phyloP scores from a whole-genome alignment of 1,140 invertebrate genomes.

The Drosophila busckii region DNA sequence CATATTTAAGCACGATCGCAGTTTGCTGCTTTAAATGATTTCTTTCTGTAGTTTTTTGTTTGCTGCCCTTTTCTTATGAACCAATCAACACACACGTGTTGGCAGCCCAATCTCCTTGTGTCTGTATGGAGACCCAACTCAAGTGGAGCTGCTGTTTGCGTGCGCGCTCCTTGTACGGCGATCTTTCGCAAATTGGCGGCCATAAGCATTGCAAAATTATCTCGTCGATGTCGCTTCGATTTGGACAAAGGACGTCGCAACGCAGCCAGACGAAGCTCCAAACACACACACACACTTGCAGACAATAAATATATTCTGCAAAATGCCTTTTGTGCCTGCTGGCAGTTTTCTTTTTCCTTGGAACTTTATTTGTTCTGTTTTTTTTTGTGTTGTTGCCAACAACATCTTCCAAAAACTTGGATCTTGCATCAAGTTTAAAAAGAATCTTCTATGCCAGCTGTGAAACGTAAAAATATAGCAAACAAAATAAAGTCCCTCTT shows the following conservation, averaged over 20 bases:
- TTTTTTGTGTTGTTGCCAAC: too few relatives aligned
- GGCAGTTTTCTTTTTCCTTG: neutral
- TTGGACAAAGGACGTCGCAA: conserved; percentile 46
- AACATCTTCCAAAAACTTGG: too few relatives aligned
- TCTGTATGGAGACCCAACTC: conserved; percentile 2
- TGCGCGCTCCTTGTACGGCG: conserved; percentile 65
- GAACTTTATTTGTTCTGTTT: conserved; percentile 16
- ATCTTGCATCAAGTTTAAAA: too few relatives aligned
- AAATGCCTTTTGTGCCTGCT: conserved; percentile 52
- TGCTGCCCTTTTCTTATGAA: conserved; percentile 65
- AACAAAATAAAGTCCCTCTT: too few relatives aligned
- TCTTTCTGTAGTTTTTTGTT: conserved; percentile 62
- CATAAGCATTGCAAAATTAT: conserved; percentile 77
- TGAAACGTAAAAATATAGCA: too few relatives aligned
- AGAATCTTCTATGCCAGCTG: too few relatives aligned
- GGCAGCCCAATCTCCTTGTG: neutral
- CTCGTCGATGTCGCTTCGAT: conserved; percentile 66
- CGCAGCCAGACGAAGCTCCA: conserved; percentile 9
- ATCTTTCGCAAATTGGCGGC: conserved; percentile 73
- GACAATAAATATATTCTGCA: conserved; percentile 53
- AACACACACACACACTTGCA: conserved; percentile 5
- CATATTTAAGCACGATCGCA: conserved; percentile 71
- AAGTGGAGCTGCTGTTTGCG: conserved; percentile 29
- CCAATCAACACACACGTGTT: conserved; percentile 71
- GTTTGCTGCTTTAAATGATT: conserved; percentile 71